Base-by-base conservation (phyloP, 2,797 vertebrate species). In the Bufotes viridis region DNA sequence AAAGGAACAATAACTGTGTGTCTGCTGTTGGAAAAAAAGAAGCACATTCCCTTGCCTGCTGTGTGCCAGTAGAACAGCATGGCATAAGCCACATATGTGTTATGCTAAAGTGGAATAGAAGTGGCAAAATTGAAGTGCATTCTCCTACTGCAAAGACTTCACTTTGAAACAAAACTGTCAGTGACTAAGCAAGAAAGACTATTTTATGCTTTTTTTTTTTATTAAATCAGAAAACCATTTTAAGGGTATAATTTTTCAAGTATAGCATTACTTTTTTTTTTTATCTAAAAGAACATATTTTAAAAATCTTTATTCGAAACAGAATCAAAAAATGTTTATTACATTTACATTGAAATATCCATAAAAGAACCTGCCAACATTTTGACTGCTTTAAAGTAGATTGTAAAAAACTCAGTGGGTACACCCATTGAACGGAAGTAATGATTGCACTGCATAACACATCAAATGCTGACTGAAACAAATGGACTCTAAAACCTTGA, bases 371-470 rank as follows among this genome's bases (percentile, higher is more conserved):
- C 12, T 69, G 22, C 26, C 76, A 51, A 8, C 18, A 58, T 57
- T 78, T n/a, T 26, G 13, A 57, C 51, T 24, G 51, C 75, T 18
- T 70, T 34, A 74, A 49, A 22, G 34, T n/a, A 74, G 15, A 72
- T 42, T 72, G 26, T 42, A 79, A 55, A 42, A 79, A 80, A 29
- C 78, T 18, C 57, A 60, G 78, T 80, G 24, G 57, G 78, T 80
- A 60, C 22, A n/a, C 17, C 78, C 57, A 61, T 60, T 60, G 7
- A 58, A 60, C 14, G 29, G 49, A 18, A 65, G 14, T 61, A 63
- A 60, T 61, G 15, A 24, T 49, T 8, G 11, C 79, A 63, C 8
- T 51, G 34, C 24, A 81, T 42, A 29, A 80, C 29, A 13, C 18
- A 60, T 34, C 58, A 80, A 60, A 61, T 60, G 51, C 51, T 42